Conservation (phyloP, 2,797 vertebrate genomes). For the Pantherophis vulpinus region DNA sequence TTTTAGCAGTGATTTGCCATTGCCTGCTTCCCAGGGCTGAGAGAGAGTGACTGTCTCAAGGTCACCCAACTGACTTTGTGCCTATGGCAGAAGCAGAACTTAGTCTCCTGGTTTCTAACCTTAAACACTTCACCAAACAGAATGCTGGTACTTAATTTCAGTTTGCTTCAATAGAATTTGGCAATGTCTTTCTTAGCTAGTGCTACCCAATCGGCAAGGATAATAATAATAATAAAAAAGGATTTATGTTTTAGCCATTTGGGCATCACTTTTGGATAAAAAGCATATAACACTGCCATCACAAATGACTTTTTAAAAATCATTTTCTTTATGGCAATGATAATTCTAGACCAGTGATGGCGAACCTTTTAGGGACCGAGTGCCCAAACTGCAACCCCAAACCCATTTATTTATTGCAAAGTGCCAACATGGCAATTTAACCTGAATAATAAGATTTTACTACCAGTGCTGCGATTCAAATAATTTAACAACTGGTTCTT, state of each 20-base stretch:
- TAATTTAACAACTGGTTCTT: too few relatives aligned
- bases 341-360: neutral
- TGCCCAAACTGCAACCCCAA: too few relatives aligned
- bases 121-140: neutral
- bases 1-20: neutral
- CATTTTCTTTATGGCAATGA: neutral
- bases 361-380: too few relatives aligned
- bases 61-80: neutral
- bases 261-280: neutral
- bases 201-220: neutral
- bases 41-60: neutral
- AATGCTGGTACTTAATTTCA: neutral
- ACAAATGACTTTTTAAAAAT: neutral
- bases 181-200: neutral
- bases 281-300: neutral
- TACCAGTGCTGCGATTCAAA: too few relatives aligned
- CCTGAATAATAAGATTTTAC: too few relatives aligned
- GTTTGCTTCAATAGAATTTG: neutral
- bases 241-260: neutral
- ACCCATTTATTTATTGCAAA: too few relatives aligned
- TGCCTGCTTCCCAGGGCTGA: neutral
- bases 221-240: neutral
- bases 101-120: neutral
- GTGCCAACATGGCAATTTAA: too few relatives aligned
- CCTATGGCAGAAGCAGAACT: neutral